Conservation (phyloP, 2,797 vertebrate species). For the Ptychadena robeensis region DNA sequence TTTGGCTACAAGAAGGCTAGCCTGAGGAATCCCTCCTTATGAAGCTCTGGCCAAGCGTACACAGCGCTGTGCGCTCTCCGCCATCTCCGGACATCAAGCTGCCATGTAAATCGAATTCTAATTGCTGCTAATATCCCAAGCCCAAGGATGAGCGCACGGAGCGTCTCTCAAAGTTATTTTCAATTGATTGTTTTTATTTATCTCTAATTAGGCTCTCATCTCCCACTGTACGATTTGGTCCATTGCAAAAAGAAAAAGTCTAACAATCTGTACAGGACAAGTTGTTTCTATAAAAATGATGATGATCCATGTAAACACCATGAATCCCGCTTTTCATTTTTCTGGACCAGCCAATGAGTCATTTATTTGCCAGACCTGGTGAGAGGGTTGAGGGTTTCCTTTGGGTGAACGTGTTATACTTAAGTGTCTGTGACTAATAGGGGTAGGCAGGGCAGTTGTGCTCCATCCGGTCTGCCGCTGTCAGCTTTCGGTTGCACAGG, state of each 20-base stretch:
- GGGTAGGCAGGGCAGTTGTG: not conserved
- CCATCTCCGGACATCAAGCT: not conserved
- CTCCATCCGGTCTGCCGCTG: not conserved
- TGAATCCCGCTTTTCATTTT: not conserved
- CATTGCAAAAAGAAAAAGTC: not conserved
- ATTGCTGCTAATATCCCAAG: not conserved
- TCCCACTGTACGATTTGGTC: constrained; percentile 1
- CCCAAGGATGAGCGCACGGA: not conserved
- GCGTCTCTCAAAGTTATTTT: not conserved
- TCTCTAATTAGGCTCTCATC: not conserved
- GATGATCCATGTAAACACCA: not conserved
- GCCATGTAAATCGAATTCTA: not conserved
- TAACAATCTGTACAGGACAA: constrained; percentile 34
- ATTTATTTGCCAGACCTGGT: not conserved
- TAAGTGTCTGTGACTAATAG: constrained; percentile 28
- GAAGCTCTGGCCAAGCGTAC: not conserved
- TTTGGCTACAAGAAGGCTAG: not conserved
- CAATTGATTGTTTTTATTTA: constrained; percentile 8
- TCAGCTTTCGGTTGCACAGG: not conserved
- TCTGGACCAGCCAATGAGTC: not conserved
- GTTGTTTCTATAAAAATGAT: constrained; percentile 6
- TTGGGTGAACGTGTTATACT: not conserved
- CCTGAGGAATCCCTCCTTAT: not conserved
- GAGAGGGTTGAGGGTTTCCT: not conserved
- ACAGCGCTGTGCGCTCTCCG: not conserved